Conservation (phyloP, 2,888 invertebrate genomes). For the Aphidius colemani region DNA sequence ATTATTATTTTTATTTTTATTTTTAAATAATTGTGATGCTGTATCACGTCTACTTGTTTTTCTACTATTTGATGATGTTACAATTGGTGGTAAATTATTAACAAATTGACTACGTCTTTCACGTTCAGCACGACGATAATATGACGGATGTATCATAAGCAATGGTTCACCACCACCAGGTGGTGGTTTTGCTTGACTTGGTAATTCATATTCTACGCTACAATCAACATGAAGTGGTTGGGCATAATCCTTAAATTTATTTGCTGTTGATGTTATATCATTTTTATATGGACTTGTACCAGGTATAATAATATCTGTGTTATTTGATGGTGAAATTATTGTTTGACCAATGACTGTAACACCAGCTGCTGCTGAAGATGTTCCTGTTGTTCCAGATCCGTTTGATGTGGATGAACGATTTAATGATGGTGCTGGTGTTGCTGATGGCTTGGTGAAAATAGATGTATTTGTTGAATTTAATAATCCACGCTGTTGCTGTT, state of each 20-base stretch:
- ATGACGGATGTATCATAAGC: constrained; percentile 88
- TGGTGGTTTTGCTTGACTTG: constrained; percentile 86
- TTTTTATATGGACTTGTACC: constrained; percentile 35
- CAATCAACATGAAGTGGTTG: constrained; percentile 88
- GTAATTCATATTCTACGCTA: constrained; percentile 89
- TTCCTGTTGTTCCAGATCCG: constrained; percentile 54
- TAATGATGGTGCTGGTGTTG: constrained; percentile 61
- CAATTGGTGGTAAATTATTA: constrained; percentile 76
- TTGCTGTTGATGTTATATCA: constrained; percentile 28
- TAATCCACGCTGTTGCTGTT: constrained; percentile 45
- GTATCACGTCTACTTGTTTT: constrained; percentile 37
- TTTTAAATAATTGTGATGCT: constrained; percentile 10
- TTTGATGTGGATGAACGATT: constrained; percentile 48
- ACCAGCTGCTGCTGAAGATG: constrained; percentile 28
- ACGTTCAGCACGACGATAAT: constrained; percentile 85
- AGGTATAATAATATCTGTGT: constrained; percentile 21
- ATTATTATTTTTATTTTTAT: neutral
- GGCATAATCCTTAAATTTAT: constrained; percentile 75
- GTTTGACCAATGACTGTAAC: constrained; percentile 35
- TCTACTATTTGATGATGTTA: constrained; percentile 47
- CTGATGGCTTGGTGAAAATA: constrained; percentile 42
- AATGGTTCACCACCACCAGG: constrained; percentile 79
- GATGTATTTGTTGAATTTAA: no score
- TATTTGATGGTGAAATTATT: constrained; percentile 34
- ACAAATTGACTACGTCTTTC: constrained; percentile 82